phyloP scores from a whole-genome alignment of 2,888 invertebrate species.

The Pachydiplax longipennis region DNA sequence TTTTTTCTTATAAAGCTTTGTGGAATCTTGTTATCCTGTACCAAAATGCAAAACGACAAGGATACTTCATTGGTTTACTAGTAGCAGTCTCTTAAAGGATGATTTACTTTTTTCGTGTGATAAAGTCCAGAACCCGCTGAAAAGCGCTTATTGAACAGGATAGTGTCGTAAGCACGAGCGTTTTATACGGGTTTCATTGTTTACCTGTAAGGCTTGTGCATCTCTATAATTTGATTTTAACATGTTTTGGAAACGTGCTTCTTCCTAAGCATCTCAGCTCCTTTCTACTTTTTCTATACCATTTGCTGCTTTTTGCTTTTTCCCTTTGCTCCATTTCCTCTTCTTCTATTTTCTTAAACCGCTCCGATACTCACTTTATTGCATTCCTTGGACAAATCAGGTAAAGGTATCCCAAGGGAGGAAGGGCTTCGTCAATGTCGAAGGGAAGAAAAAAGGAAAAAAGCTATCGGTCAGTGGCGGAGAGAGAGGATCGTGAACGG shows the following conservation, averaged over 20 bases:
- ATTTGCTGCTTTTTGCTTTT: not conserved
- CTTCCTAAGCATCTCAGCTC: not conserved
- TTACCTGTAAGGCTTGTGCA: too few species aligned
- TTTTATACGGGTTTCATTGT: too few species aligned
- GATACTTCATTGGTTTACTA: too few species aligned
- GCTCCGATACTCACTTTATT: conserved; percentile 4
- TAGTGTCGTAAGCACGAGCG: too few species aligned
- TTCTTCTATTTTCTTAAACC: not conserved
- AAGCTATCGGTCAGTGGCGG: not conserved
- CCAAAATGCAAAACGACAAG: too few species aligned
- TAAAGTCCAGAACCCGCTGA: too few species aligned
- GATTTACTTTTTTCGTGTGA: too few species aligned
- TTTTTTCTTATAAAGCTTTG: too few species aligned
- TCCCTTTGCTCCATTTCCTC: not conserved
- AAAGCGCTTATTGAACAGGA: too few species aligned
- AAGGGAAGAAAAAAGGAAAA: too few species aligned
- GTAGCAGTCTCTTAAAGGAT: too few species aligned
- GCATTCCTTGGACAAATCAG: conserved; percentile 32
- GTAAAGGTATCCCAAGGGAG: conserved; percentile 10
- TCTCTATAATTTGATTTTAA: not conserved
- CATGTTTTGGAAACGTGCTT: not conserved
- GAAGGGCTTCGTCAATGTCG: not conserved
- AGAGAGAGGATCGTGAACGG: not conserved
- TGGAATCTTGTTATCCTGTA: too few species aligned
- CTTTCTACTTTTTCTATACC: not conserved